Conservation (phyloP, 1,140 invertebrate species). For the Limonius californicus region DNA sequence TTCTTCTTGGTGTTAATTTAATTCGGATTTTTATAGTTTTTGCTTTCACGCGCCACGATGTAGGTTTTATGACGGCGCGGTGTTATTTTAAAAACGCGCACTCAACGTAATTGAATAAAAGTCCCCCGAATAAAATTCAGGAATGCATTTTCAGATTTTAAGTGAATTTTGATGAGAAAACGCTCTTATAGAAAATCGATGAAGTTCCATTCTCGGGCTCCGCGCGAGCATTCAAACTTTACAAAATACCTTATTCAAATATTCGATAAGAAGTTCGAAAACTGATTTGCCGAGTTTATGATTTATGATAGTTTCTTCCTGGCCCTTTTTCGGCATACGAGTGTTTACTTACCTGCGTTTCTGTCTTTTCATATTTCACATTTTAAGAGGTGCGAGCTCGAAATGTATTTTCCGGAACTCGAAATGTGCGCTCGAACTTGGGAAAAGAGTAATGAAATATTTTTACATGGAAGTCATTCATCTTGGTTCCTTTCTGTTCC, state of each 20-base stretch:
- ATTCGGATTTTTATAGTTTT: no score
- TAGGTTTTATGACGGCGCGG: no score
- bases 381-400: neutral
- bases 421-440: neutral
- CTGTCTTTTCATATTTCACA: neutral
- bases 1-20: no score
- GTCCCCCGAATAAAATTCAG: neutral
- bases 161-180: neutral
- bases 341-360: neutral
- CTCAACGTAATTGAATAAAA: no score
- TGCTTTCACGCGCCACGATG: no score
- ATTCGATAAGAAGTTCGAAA: constrained; percentile 1
- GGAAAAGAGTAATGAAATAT: neutral
- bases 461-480: constrained; percentile 15
- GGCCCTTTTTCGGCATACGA: neutral
- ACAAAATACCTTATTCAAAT: constrained; percentile 1
- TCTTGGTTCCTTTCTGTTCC: constrained; percentile 22
- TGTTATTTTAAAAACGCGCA: no score
- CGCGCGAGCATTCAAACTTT: neutral
- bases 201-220: neutral
- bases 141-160: neutral
- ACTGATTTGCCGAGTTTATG: constrained; percentile 1
- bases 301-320: constrained; percentile 1
- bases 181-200: neutral
- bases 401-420: constrained; percentile 7